These are phyloP conservation scores for Trichonephila inaurata DNA, from an alignment of 1,140 invertebrate genomes.

Conservation along the genomic window DNA sequence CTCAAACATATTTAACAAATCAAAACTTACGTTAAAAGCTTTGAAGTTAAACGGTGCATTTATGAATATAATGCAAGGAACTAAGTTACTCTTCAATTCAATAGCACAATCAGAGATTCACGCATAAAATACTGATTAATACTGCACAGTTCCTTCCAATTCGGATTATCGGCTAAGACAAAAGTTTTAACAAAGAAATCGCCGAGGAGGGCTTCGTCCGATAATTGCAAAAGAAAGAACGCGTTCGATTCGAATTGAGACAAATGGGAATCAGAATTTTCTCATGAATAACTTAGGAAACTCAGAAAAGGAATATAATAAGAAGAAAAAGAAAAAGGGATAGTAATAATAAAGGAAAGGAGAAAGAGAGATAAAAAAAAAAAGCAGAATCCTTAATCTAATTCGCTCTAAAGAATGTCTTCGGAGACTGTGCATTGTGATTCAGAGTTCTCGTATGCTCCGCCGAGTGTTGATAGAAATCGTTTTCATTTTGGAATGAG, in stretches of 20 bases:
- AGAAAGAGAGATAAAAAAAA: not conserved
- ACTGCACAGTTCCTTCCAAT: not conserved
- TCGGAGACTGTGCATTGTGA: slow-evolving; percentile 2
- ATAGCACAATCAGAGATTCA: too few relatives aligned
- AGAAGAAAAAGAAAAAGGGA: not conserved
- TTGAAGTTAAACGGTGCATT: too few relatives aligned
- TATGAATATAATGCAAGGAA: too few relatives aligned
- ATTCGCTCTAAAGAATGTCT: not conserved
- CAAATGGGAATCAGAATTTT: slow-evolving; percentile 49
- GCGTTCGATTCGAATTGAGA: slow-evolving; percentile 23
- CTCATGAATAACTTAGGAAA: slow-evolving; percentile 51
- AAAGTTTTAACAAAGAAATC: not conserved
- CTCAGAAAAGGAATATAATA: not conserved
- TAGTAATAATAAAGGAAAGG: not conserved
- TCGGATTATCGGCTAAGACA: slow-evolving; percentile 3
- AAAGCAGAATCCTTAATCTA: slow-evolving; percentile 31
- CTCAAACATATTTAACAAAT: too few relatives aligned
- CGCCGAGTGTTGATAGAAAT: not conserved
- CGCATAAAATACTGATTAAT: too few relatives aligned
- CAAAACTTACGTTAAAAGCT: too few relatives aligned
- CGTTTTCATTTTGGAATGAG: slow-evolving; percentile 32
- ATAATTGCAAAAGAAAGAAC: not conserved
- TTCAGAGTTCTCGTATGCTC: slow-evolving; percentile 9
- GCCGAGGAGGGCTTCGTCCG: not conserved
- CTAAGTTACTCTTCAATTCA: too few relatives aligned